Conservation (phyloP, 2,797 vertebrate genomes). For the Macroramphosus scolopax region DNA sequence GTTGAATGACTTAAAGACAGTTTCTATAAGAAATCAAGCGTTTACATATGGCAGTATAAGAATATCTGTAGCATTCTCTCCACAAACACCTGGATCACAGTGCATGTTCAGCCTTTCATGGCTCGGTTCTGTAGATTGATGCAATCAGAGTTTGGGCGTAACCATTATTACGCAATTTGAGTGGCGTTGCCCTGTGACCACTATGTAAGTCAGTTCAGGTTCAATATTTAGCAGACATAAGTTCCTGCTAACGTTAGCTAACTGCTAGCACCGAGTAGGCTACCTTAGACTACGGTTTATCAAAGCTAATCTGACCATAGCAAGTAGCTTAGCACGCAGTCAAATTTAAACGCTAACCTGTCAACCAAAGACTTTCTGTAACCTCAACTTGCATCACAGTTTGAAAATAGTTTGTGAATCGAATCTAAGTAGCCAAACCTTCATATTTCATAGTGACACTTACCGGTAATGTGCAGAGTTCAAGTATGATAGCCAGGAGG, state of each 20-base stretch:
- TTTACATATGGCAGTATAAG: too few relatives aligned
- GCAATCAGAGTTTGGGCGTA: not conserved
- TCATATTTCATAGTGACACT: conserved; percentile 16
- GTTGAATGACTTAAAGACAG: too few relatives aligned
- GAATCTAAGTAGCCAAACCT: conserved; percentile 5
- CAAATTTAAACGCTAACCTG: not conserved
- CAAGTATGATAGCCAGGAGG: conserved; percentile 10
- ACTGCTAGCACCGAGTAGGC: conserved; percentile 17
- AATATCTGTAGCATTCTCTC: too few relatives aligned
- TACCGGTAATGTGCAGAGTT: conserved; percentile 40
- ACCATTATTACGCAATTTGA: too few relatives aligned
- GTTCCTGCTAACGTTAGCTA: conserved; percentile 52
- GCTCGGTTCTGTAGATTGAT: not conserved
- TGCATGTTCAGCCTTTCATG: too few relatives aligned
- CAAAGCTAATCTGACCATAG: conserved; percentile 27
- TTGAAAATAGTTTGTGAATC: not conserved
- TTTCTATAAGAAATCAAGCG: too few relatives aligned
- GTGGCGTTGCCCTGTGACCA: too few relatives aligned
- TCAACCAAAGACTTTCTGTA: not conserved
- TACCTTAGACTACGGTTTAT: conserved; percentile 4
- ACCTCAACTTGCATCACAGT: not conserved
- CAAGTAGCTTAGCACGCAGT: conserved; percentile 13
- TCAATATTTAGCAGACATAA: not conserved
- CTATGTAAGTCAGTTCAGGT: not conserved
- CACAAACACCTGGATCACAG: too few relatives aligned